These are phyloP conservation scores for Rousettus leschenaultii DNA, from an alignment of 2,113 vertebrate species.

Conservation along the genomic window DNA sequence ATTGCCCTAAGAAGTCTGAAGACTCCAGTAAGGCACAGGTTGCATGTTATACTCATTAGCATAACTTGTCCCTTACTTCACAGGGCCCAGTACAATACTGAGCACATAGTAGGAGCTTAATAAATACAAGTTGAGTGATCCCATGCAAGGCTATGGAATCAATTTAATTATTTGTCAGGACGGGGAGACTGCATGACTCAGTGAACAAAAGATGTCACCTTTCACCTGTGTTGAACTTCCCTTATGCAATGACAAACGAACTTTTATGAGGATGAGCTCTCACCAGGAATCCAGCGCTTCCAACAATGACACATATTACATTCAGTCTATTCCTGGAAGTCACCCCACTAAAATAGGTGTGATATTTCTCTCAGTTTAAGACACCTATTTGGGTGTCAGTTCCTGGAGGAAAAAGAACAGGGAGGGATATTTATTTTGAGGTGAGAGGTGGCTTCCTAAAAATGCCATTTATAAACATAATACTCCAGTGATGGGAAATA, in stretches of 20 bases:
- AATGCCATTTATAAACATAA: slow-evolving; percentile 36
- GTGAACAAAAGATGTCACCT: neutral
- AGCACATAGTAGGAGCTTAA: neutral
- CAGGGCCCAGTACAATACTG: neutral
- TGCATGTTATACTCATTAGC: neutral
- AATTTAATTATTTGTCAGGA: neutral
- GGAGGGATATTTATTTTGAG: slow-evolving; percentile 36
- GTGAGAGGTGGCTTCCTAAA: slow-evolving; percentile 2
- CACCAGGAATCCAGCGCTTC: neutral
- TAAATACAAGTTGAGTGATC: neutral
- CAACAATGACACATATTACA: neutral
- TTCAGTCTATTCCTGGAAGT: slow-evolving; percentile 39
- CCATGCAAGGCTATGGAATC: neutral
- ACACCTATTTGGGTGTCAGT: slow-evolving; percentile 6
- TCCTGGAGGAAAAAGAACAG: slow-evolving; percentile 50
- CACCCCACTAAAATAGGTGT: slow-evolving; percentile 50
- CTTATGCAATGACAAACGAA: neutral
- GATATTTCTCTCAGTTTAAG: slow-evolving; percentile 40
- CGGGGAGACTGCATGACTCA: neutral
- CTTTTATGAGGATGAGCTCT: neutral
- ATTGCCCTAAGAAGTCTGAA: neutral
- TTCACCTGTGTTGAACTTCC: neutral
- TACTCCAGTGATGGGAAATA: slow-evolving; percentile 32
- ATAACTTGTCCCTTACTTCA: neutral
- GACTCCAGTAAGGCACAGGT: neutral